A percentile compares a stretch with the other conserved stretches of the same genome.
Conservation (phyloP, 2,113 vertebrate genomes). For the Trogon surrucura region DNA sequence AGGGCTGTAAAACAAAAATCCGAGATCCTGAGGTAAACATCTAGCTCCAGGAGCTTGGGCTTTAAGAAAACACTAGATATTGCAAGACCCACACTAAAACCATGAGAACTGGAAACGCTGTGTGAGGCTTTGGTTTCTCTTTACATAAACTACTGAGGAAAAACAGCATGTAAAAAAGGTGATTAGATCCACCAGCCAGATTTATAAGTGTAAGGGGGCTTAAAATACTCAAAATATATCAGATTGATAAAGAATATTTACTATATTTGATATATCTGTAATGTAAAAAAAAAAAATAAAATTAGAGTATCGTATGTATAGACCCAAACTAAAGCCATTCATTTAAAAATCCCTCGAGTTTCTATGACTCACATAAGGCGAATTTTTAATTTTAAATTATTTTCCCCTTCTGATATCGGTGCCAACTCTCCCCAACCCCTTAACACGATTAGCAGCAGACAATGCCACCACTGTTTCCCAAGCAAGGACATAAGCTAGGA, state of each 20-base stretch:
- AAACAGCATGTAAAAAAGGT: neutral
- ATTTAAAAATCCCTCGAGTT: conserved; percentile 32
- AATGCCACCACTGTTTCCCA: conserved; percentile 70
- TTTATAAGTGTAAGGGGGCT: conserved; percentile 5
- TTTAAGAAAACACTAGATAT: conserved; percentile 27
- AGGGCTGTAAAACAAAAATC: neutral
- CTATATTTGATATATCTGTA: neutral
- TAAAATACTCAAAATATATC: conserved; percentile 21
- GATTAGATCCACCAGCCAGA: conserved; percentile 23
- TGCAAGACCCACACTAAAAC: neutral
- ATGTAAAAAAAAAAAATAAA: neutral
- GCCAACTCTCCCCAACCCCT: conserved; percentile 51
- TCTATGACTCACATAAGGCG: conserved; percentile 53
- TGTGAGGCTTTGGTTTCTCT: conserved; percentile 44
- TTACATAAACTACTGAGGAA: neutral
- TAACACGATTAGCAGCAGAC: conserved; percentile 61
- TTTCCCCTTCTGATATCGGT: conserved; percentile 69
- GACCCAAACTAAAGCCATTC: conserved; percentile 21
- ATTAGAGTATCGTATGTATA: neutral
- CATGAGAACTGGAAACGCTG: neutral
- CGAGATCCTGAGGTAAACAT: neutral
- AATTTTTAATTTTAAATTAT: conserved; percentile 68
- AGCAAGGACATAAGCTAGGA: conserved; percentile 38
- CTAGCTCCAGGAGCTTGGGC: neutral
- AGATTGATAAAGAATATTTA: conserved; percentile 22